Evolutionary conservation across 2,797 vertebrate species (phyloP), one percentile per base, ranked within the genome.

Genomic region (Synaphobranchus kaupii): DNA sequence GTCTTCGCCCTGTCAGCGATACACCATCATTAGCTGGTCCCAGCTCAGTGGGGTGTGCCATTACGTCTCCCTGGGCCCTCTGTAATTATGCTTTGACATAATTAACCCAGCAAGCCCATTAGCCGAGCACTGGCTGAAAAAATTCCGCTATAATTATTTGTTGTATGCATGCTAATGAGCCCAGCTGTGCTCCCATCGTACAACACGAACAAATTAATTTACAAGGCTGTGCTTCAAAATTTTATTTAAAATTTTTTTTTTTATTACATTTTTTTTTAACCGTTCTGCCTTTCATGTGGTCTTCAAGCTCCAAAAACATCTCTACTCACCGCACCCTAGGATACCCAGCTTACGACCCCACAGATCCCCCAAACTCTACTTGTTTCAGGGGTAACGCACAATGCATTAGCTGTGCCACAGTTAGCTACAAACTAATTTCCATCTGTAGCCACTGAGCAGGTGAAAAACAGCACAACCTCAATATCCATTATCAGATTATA

Each of bases 41-140:
- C 96, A 95, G 97, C 97, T 95, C 98, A 97, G 97, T 95, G 92
- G 98, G 98, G 97, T 95, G 95, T 96, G 94, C 96, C 97, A 96
- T 97, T 96, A 97, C 95, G 96, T 98, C 98, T 99, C 98, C 97
- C 97, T 95, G 97, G 98, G 98, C 97, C 97, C 97, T 97, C 97
- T 97, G 98, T 98, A 99, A 99, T 99, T 99, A 99, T 97, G 97
- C 97, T 98, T 97, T 98, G 98, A 99, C 98, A 99, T 99, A 99
- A 99, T 99, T 99, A 99, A 99, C 98, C 98, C 98, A 99, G 98
- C 97, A 97, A 99, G 98, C 97, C 97, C 97, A 99, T 99, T 99
- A 99, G 96, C 98, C 97, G 96, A 97, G 97, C 95, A 92, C 97
- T 96, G 96, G 97, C 97, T 96, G 97, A 96, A 96, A 98, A 98